phyloP scores from a whole-genome alignment of 1,140 invertebrate species.

The Lucilia sericata region DNA sequence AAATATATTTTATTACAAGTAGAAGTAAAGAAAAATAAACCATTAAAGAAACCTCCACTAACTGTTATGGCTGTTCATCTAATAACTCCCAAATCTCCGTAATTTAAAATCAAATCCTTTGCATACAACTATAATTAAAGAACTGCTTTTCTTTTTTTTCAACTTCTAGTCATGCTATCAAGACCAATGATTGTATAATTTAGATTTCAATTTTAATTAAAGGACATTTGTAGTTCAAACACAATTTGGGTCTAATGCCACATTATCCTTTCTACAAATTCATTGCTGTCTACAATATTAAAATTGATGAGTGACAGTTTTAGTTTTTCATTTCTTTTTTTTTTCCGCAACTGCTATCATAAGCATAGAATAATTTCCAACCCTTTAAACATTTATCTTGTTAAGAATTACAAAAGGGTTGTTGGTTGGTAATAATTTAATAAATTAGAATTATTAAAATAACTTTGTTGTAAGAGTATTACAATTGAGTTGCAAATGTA shows the following conservation, averaged over 20 bases:
- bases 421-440: constrained; percentile 2
- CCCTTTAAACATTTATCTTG: neutral
- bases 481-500: neutral
- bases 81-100: too few relatives aligned
- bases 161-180: too few relatives aligned
- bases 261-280: constrained; percentile 1
- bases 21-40: too few relatives aligned
- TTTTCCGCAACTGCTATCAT: neutral
- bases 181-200: too few relatives aligned
- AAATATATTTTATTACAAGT: too few relatives aligned
- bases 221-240: too few relatives aligned
- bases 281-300: neutral
- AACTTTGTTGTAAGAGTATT: neutral
- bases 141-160: too few relatives aligned
- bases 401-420: neutral
- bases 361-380: neutral
- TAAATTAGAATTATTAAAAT: constrained; percentile 19
- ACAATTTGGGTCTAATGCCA: neutral
- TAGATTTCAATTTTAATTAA: too few relatives aligned
- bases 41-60: too few relatives aligned
- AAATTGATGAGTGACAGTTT: constrained; percentile 25
- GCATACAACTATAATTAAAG: too few relatives aligned
- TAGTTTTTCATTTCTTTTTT: neutral
- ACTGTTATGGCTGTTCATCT: too few relatives aligned
- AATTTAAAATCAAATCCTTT: too few relatives aligned